phyloP scores from a whole-genome alignment of 2,888 invertebrate genomes.

The Anthophora plumipes region DNA sequence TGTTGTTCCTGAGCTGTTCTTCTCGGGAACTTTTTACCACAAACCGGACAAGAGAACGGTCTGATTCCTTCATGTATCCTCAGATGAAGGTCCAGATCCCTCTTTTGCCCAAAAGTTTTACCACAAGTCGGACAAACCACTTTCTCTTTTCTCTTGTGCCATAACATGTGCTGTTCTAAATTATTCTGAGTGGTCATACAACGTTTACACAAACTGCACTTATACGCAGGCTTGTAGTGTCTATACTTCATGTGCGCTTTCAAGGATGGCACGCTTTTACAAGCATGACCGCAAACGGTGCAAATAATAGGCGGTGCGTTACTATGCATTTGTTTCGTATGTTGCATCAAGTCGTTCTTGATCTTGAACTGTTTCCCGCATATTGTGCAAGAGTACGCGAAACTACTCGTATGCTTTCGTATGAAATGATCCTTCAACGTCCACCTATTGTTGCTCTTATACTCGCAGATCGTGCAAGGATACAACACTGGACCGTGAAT shows the following conservation, averaged over 20 bases:
- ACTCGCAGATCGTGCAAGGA: constrained; percentile 61
- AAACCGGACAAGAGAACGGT: constrained; percentile 77
- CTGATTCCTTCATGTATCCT: constrained; percentile 76
- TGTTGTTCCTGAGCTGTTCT: constrained; percentile 73
- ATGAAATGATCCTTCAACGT: constrained; percentile 60
- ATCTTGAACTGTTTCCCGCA: constrained; percentile 62
- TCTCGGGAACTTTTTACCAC: constrained; percentile 67
- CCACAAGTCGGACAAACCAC: constrained; percentile 74
- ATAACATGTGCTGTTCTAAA: constrained; percentile 71
- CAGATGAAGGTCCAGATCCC: constrained; percentile 75
- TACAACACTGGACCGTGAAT: constrained; percentile 55
- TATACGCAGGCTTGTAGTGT: constrained; percentile 71
- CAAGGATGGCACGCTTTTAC: constrained; percentile 71
- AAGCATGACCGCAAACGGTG: constrained; percentile 72
- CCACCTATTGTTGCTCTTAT: constrained; percentile 60
- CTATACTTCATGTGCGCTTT: constrained; percentile 74
- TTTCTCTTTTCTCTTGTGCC: constrained; percentile 73
- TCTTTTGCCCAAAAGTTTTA: constrained; percentile 69
- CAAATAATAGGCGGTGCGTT: constrained; percentile 67
- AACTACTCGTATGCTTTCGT: constrained; percentile 51
- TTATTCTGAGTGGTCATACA: constrained; percentile 71
- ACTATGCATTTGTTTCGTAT: constrained; percentile 57
- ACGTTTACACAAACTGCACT: constrained; percentile 73
- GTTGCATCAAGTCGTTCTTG: constrained; percentile 61
- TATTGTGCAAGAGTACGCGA: constrained; percentile 42